Evolutionary conservation across 2,888 invertebrate species (phyloP), one percentile per base, ranked within the genome.

Genomic region (Alviniconcha strummeri): DNA sequence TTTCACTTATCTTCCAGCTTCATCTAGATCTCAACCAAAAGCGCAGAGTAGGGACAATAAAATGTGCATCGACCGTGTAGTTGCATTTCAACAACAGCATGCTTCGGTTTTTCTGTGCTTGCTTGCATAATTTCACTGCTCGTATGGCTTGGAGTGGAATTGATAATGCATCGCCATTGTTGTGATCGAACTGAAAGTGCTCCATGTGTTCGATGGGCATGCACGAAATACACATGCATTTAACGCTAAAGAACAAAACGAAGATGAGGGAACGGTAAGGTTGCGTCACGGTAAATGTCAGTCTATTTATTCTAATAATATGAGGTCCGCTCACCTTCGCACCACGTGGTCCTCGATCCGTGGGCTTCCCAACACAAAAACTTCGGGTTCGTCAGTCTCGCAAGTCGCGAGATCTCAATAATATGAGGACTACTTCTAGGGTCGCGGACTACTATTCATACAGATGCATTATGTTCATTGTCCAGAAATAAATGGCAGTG

Each of bases 331-430:
- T 82, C 82, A 82, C 82, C 82, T 82, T 82, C 67, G 52, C 67
- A 82, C 82, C 82, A 82, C 82, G 82, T 82, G 82, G 77, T 82
- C 64, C 75, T 69, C 64, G 9, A 9, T 36, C 52, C 17, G 57
- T 82, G 57, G 75, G 64, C 74, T 82, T 76, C 82, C 54, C 54
- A 69, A 77, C 76, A 75, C 64, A 82, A 82, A 82, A 75, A 74
- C 72, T 75, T 74, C 75, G 54, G 36, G 69, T 36, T 36, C 19
- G 57, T 56, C 19, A 57, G 60, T 78, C 72, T 57, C 19, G 54
- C n/a, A 36, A 55, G 76, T 77, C 82, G 82, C 77, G 82, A 82
- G 82, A 82, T 82, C 19, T 64, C 17, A 69, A n/a, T n/a, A 54
- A 7, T 56, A 67, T 5, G 11, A 5, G 82, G 71, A 82, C 82